phyloP scores from a whole-genome alignment of 2,888 invertebrate species.

The Calameuta pallipes region DNA sequence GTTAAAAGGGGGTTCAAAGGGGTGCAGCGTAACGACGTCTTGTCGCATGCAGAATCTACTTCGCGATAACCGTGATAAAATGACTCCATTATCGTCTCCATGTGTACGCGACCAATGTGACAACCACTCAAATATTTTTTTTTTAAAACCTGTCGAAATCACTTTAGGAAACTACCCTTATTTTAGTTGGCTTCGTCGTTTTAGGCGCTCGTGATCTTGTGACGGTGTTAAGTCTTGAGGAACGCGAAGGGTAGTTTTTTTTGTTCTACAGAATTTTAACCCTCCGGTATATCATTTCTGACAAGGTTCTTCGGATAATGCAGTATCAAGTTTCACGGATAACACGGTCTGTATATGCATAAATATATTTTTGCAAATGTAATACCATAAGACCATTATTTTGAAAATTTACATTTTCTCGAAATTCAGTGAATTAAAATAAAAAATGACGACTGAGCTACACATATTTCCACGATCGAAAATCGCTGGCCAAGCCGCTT shows the following conservation, averaged over 20 bases:
- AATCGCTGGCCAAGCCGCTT: slow-evolving; percentile 54
- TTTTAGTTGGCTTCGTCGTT: background rate
- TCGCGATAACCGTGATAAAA: slow-evolving; percentile 49
- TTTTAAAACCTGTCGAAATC: slow-evolving; percentile 16
- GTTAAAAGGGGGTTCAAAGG: slow-evolving; percentile 19
- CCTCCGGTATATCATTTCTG: background rate
- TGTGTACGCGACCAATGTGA: slow-evolving; percentile 14
- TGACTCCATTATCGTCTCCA: slow-evolving; percentile 45
- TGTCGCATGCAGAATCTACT: slow-evolving; percentile 37
- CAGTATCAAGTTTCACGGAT: background rate
- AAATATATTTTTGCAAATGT: too few relatives aligned
- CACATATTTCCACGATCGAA: slow-evolving; percentile 41
- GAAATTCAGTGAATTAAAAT: slow-evolving; percentile 48
- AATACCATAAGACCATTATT: slow-evolving; percentile 42
- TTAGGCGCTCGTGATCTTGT: background rate
- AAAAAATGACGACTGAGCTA: background rate
- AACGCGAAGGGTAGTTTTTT: background rate
- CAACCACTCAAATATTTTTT: slow-evolving; percentile 17
- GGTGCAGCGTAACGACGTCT: slow-evolving; percentile 35
- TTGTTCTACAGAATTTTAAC: background rate
- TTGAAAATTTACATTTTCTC: slow-evolving; percentile 59
- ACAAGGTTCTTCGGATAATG: background rate
- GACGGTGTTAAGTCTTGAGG: background rate
- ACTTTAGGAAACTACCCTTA: slow-evolving; percentile 3
- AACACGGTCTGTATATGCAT: background rate